Conservation (phyloP, 1,140 invertebrate genomes). For the Sitobion miscanthi region DNA sequence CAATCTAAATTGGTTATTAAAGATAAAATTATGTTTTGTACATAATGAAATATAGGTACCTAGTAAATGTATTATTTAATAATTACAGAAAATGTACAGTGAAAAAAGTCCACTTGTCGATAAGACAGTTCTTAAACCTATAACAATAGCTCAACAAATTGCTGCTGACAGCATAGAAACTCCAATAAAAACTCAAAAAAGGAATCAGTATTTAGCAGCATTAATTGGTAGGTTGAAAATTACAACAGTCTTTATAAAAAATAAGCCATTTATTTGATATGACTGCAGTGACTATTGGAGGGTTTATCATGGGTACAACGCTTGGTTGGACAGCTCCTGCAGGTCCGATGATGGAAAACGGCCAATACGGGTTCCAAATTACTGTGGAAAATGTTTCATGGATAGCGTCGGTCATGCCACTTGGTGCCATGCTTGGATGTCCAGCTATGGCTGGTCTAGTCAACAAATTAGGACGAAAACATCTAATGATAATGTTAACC, state of each 20-base stretch:
- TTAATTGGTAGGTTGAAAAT: slow-evolving; percentile 58
- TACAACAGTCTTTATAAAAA: not conserved
- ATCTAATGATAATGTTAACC: slow-evolving; percentile 73
- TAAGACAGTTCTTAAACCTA: slow-evolving; percentile 48
- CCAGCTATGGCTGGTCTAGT: slow-evolving; percentile 63
- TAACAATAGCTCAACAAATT: slow-evolving; percentile 57
- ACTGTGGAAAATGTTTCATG: slow-evolving; percentile 69
- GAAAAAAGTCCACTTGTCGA: slow-evolving; percentile 32
- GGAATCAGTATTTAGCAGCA: slow-evolving; percentile 59
- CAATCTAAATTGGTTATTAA: not conserved
- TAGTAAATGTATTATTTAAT: not conserved
- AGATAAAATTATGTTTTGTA: not conserved
- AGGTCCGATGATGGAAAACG: slow-evolving; percentile 64
- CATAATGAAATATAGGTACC: not conserved
- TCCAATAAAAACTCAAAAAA: slow-evolving; percentile 42
- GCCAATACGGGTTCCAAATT: slow-evolving; percentile 67
- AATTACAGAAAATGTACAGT: not conserved
- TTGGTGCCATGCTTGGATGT: slow-evolving; percentile 69
- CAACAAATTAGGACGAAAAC: slow-evolving; percentile 77
- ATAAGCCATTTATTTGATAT: not conserved
- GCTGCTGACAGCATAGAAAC: slow-evolving; percentile 36
- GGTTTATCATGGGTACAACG: slow-evolving; percentile 76
- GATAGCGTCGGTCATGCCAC: slow-evolving; percentile 73
- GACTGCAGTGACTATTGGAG: slow-evolving; percentile 65
- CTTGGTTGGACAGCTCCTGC: slow-evolving; percentile 81